These are phyloP conservation scores for Hyperoplus lanceolatus DNA, from an alignment of 2,797 vertebrate genomes.

Conservation along the genomic window DNA sequence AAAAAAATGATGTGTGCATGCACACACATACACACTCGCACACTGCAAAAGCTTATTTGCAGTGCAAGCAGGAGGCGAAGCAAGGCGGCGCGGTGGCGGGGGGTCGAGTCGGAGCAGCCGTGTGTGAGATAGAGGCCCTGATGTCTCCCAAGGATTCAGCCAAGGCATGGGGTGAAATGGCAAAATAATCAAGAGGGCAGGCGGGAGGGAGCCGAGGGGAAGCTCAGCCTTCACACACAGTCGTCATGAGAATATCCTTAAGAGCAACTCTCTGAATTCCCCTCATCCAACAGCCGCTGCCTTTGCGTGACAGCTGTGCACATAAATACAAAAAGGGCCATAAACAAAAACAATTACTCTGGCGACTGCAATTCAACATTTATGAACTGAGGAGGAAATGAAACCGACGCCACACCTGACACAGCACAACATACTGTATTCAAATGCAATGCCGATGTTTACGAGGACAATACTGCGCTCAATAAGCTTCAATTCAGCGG, in stretches of 20 bases:
- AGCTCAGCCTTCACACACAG: constrained; percentile 75
- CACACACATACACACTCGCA: constrained; percentile 64
- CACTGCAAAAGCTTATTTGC: constrained; percentile 71
- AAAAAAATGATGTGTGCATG: constrained; percentile 54
- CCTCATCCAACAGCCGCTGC: constrained; percentile 56
- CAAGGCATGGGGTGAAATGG: constrained; percentile 77
- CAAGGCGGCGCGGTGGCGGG: constrained; percentile 47
- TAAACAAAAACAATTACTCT: constrained; percentile 72
- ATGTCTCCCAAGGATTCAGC: constrained; percentile 79
- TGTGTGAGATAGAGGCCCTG: constrained; percentile 78
- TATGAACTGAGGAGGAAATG: constrained; percentile 61
- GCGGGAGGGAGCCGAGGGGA: constrained; percentile 64
- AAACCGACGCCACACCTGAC: constrained; percentile 52
- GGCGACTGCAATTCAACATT: constrained; percentile 59
- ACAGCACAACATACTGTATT: constrained; percentile 11
- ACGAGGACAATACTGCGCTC: background rate
- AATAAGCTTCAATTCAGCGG: constrained; percentile 9
- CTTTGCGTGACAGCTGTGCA: constrained; percentile 73
- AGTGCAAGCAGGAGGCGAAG: constrained; percentile 61
- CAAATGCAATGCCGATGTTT: constrained; percentile 22
- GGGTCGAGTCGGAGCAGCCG: constrained; percentile 71
- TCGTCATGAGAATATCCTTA: constrained; percentile 75
- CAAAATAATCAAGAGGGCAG: constrained; percentile 78
- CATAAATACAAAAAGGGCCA: constrained; percentile 66
- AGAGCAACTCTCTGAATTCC: constrained; percentile 69